Evolutionary conservation across 2,113 vertebrate species (phyloP), one percentile per base, ranked within the genome.

Genomic region (Ctenomys sociabilis): DNA sequence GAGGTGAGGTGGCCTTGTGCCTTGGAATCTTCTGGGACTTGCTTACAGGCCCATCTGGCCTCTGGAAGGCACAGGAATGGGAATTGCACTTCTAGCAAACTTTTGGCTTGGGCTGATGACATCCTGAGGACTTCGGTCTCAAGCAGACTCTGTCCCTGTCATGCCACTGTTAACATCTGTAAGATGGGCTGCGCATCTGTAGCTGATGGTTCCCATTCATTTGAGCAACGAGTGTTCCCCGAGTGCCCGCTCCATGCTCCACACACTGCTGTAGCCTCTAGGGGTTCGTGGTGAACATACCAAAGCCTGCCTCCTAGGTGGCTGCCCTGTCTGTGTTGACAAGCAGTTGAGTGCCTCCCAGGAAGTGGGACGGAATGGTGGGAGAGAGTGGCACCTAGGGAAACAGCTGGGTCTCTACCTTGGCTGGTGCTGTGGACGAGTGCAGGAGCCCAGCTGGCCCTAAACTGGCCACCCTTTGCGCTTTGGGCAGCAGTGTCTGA

Each of bases 171-270:
- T 82, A 59, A 52, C 68, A 43, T 84, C 91, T 84, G 54, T 81
- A 59, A 70, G 37, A 43, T 61, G 43, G 21, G 90, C 4, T 45
- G 70, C 28, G 63, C 49, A 19, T 21, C 35, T 35, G 16, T 40
- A 72, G 59, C 68, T 43, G 83, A 40, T 64, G n/a, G 78, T 37
- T 85, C 45, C 57, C n/a, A 8, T 57, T 40, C 54, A 32, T 61
- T 45, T 3, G 4, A 30, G 37, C 26, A 73, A 14, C 72, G 30
- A 2, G 7, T 9, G 2, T 57, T 35, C 75, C 75, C 37, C 24
- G 8, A 85, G 85, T 0, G 1, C n/a, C 1, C 6, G 57, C 63
- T 43, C 0, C 32, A 37, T 52, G 32, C 4, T 5, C n/a, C 10
- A 17, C 7, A 8, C 1, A 7, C 68, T 3, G 35, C 40, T 54